Base-by-base conservation (phyloP, 2,888 invertebrate species). In the Andrena flavipes region DNA sequence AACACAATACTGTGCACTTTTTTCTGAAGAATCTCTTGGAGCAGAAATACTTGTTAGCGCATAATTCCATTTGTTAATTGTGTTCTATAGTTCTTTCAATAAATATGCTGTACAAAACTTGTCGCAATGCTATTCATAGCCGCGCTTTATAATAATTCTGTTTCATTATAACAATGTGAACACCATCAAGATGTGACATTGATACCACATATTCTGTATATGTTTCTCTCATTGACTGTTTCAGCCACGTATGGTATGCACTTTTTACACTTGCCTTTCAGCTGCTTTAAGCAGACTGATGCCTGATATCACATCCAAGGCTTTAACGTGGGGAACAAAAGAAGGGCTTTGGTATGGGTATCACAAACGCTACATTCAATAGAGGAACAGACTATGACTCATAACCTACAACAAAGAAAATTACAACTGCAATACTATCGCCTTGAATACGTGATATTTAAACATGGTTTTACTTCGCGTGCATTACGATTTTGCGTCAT, bases 341-440 rank as follows among this genome's bases (percentile, higher is more conserved):
- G 4, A 62, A 29, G 65, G 26, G 16, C 6, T 71, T 35, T 62
- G 16, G 13, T 30, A 13, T 33, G 0, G 1, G 16, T 1, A 62
- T 1, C 13, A 42, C 33, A 51, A 26, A 68, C 8, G 33, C 29
- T 29, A 6, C 63, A 54, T 75, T 67, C 2, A 63, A 67, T 71
- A 71, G 76, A 35, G 5, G n/a, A 33, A 20, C 59, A 54, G 20
- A 42, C 33, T 62, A 84, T 87, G 87, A 85, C 71, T 85, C 85
- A 88, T 88, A 88, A 88, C 88, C 88, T 88, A 67, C 8, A 87
- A 87, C 70, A 67, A 82, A 80, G 68, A 56, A 69, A 20, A 80
- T 5, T 23, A 54, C 26, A 59, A 16, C 23, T 71, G n/a, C 16
- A 54, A 54, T 23, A 35, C 6, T 42, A 16, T 7, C 26, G 16